These are phyloP conservation scores for Eidolon dupreanum DNA, from an alignment of 2,797 vertebrate species.

Conservation along the genomic window DNA sequence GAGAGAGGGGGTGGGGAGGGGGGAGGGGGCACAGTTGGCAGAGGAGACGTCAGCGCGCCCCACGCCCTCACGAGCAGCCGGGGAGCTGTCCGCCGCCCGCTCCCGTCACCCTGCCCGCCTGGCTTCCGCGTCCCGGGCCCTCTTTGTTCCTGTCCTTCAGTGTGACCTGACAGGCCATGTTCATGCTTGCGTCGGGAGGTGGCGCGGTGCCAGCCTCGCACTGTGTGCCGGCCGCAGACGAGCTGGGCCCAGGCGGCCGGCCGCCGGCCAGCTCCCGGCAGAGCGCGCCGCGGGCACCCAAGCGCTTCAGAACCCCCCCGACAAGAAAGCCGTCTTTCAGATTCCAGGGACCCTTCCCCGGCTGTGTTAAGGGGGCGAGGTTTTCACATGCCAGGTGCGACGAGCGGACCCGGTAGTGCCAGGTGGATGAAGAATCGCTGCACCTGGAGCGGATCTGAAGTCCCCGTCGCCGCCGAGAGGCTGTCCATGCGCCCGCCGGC, in stretches of 20 bases:
- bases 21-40: too few species aligned
- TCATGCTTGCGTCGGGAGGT: not conserved
- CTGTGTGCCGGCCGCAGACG: not conserved
- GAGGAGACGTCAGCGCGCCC: not conserved
- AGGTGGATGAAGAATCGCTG: not conserved
- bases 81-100: not conserved
- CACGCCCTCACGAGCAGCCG: rapidly evolving
- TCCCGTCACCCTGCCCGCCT: not conserved
- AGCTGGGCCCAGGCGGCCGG: not conserved
- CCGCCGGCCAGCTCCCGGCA: too few species aligned
- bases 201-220: not conserved
- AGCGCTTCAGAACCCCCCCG: not conserved
- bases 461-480: not conserved
- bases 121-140: not conserved
- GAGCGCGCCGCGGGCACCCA: too few species aligned
- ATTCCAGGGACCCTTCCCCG: not conserved
- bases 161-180: not conserved
- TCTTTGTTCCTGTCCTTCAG: not conserved
- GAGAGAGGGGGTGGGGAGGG: too few species aligned
- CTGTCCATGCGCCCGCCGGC: not conserved
- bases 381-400: not conserved
- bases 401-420: not conserved
- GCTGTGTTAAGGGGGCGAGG: not conserved
- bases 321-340: not conserved
- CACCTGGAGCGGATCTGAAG: not conserved